Conservation (phyloP, 53 echinoderm and acorn worm species). For the Holothuria leucospilota region DNA sequence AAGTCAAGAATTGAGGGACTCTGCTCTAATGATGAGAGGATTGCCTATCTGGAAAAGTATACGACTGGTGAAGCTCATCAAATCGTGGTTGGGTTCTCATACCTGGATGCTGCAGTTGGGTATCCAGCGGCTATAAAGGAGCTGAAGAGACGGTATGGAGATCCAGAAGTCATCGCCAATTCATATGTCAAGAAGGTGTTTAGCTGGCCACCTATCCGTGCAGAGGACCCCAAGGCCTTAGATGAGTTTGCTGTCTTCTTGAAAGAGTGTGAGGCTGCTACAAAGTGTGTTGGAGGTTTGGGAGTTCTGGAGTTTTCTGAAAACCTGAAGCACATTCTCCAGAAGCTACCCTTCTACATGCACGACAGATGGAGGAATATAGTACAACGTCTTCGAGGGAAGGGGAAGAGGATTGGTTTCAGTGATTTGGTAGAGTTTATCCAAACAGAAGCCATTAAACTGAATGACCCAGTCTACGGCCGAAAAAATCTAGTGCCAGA, state of each 20-base stretch:
- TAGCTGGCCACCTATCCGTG: conserved; percentile 54
- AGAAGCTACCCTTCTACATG: conserved; percentile 60
- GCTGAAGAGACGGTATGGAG: conserved; percentile 58
- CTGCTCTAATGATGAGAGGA: conserved; percentile 52
- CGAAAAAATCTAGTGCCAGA: conserved; percentile 26
- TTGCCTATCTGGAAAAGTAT: conserved; percentile 42
- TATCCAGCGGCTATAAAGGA: conserved; percentile 64
- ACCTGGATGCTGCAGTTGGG: conserved; percentile 61
- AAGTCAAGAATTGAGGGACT: conserved; percentile 44
- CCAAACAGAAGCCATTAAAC: conserved; percentile 43
- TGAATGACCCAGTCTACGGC: conserved; percentile 66
- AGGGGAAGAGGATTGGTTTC: conserved; percentile 51
- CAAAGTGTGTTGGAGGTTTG: conserved; percentile 60
- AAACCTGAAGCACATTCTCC: conserved; percentile 58
- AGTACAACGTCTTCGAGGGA: conserved; percentile 44
- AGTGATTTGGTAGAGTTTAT: conserved; percentile 62
- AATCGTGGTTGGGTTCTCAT: conserved; percentile 49
- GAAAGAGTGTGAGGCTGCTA: conserved; percentile 62
- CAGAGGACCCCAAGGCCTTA: conserved; percentile 67
- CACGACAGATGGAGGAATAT: conserved; percentile 70
- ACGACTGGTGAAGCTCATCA: conserved; percentile 60
- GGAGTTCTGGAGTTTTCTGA: conserved; percentile 58
- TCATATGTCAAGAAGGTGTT: conserved; percentile 56
- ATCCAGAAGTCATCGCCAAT: conserved; percentile 57
- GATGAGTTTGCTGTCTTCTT: conserved; percentile 64